Evolutionary conservation across 2,113 vertebrate genomes (phyloP), one percentile per base, ranked within the genome.

Genomic region (Calyptomena viridis): DNA sequence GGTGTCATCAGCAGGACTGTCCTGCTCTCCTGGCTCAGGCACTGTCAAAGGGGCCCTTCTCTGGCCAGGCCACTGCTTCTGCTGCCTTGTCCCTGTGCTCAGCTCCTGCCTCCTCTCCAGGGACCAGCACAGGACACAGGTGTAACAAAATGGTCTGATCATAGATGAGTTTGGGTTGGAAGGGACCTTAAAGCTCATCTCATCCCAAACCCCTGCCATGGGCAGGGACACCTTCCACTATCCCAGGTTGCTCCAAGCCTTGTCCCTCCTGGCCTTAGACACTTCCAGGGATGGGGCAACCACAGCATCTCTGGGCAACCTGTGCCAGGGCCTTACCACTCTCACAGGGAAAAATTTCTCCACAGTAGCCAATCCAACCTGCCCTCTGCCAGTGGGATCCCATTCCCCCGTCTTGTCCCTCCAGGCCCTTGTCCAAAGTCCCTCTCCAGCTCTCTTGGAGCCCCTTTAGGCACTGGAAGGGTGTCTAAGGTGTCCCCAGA

Each of bases 201-300:
- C n/a, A n/a, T 40, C 13, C 11, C 52, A 52, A n/a, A 19, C 3
- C 30, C 52, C 28, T 74, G 52, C 33, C 35, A 37, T 5, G 8
- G 33, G 19, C 28, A 39, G 52, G 22, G 22, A 52, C 59, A 44
- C 9, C 7, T 74, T 3, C 44, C 27, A 52, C 44, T 27, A 1
- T 5, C 20, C n/a, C 40, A 71, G 16, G 30, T 0, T 33, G 17
- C 31, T 73, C 31, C 35, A 73, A 73, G 42, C 31, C 31, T 21
- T 0, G 0, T 50, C 37, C 50, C 37, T 0, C 27, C 35, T 33
- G 50, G 35, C 25, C 52, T 44, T 19, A 33, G 14, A 7, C 37
- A 28, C 12, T 74, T 0, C 16, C 68, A 66, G 76, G 4, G 44
- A 16, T 66, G 68, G 44, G 22, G 22, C 37, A 81, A 33, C 37